These are phyloP conservation scores for Heloderma charlesbogerti DNA, from an alignment of 2,113 vertebrate genomes.

Conservation along the genomic window DNA sequence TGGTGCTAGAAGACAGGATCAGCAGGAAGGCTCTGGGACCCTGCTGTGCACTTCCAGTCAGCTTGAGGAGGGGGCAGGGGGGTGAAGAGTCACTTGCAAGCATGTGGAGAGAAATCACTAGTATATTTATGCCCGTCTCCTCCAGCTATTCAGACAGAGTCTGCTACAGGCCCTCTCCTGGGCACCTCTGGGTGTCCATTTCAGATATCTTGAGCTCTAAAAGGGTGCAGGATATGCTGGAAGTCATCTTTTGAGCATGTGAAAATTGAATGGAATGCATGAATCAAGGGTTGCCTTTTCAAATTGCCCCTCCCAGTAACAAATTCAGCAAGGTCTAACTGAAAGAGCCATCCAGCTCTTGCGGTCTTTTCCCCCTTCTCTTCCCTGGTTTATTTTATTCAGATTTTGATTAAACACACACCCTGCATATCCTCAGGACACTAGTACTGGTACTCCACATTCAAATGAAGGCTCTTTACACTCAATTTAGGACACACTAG, in stretches of 20 bases:
- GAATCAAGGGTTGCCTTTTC: conserved; percentile 61
- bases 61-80: background rate
- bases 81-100: background rate
- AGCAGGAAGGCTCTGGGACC: background rate
- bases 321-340: conserved; percentile 47
- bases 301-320: conserved; percentile 38
- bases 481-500: conserved; percentile 57
- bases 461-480: conserved; percentile 64
- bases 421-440: conserved; percentile 66
- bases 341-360: conserved; percentile 13
- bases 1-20: conserved; percentile 27
- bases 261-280: conserved; percentile 72
- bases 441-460: conserved; percentile 60
- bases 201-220: conserved; percentile 46
- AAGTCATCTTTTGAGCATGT: conserved; percentile 65
- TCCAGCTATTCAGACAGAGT: conserved; percentile 51
- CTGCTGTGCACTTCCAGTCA: background rate
- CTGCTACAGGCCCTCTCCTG: conserved; percentile 54
- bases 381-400: conserved; percentile 14
- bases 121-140: background rate
- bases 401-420: conserved; percentile 25
- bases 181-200: conserved; percentile 53
- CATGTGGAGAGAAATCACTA: background rate
- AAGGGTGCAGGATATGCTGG: conserved; percentile 44
- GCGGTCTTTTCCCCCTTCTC: conserved; percentile 23